Base-by-base conservation (phyloP, 2,888 invertebrate genomes). In the Cosmorhoe ocellata region DNA sequence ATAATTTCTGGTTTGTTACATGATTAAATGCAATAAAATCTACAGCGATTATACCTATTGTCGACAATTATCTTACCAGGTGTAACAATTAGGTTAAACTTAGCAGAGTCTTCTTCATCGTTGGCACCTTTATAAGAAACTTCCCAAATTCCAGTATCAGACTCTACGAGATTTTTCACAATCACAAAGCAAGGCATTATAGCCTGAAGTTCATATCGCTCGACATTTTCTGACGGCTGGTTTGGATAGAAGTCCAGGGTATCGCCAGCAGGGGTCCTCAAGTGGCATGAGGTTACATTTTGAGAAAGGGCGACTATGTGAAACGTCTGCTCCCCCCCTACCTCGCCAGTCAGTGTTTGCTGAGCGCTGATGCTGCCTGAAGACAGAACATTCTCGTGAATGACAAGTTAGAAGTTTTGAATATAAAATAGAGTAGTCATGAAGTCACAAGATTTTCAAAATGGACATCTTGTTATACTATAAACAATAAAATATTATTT, bases 61-160 rank as follows among this genome's bases (percentile, higher is more conserved):
- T n/a, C n/a, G n/a, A n/a, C n/a, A n/a, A n/a, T n/a, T n/a, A n/a
- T n/a, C 51, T 13, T 27, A 55, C 52, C 13, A 1, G 46, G 41
- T 18, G 5, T 13, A 13, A 60, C 54, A 0, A 6, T 22, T n/a
- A 61, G 28, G 3, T 41, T 7, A 22, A 26, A 56, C 0, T 1
- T n/a, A n/a, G 24, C 5, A 4, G 56, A 32, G 4, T 0, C 6
- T 12, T 38, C 48, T n/a, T 10, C 11, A 2, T 45, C 53, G n/a
- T 13, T 11, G 0, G 13, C 10, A 13, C 13, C 40, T 24, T 6
- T 33, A 27, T 26, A 48, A 10, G 45, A 10, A 1, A 59, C 9
- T 28, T 45, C 37, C 61, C 61, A 61, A 7, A 39, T 9, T 18
- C 61, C 61, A 18, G 3, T 39, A 36, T 61, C 61, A 8, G 50